Evolutionary conservation across 2,888 invertebrate species (phyloP), one percentile per base, ranked within the genome.

Genomic region (Polymixis lichenea): DNA sequence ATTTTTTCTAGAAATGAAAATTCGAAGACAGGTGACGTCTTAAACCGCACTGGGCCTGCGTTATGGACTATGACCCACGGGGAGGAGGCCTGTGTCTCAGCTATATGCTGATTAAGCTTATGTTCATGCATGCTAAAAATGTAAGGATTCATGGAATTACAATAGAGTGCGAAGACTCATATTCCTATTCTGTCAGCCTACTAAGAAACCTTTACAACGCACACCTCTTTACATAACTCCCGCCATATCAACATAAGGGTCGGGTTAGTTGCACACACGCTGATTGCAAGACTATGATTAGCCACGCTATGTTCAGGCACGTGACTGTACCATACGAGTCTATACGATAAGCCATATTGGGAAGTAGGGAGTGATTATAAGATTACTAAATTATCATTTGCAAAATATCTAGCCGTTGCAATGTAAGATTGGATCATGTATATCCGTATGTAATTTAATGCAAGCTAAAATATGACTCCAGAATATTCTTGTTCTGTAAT

Each of bases 321-420:
- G 80, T 84, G 81, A 84, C 80, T 73, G 65, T n/a, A 22, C n/a
- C 17, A 67, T 65, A 62, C 56, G 19, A 60, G 58, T 43, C n/a
- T 61, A 25, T 28, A 81, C 19, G 72, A 83, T 81, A 83, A 78
- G 64, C 83, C 78, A 25, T 78, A 78, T 68, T 78, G 53, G 84
- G 70, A 65, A 69, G 46, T 65, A 60, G 61, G 55, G 72, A 83
- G 83, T 64, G 83, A 80, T 83, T 58, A n/a, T 69, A 19, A 58
- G 78, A 80, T 80, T 78, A 67, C 66, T 25, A 78, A 77, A 78
- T 83, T 58, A 83, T 83, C 32, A 43, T 83, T 83, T 58, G 62
- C 62, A 62, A 70, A 71, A 67, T 67, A 69, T 82, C 69, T 77
- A 65, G 38, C 1, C 15, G 11, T 56, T 46, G 53, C 25, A 58